Evolutionary conservation across 2,113 vertebrate species (phyloP).

Genomic region (Eulacestoma nigropectus): DNA sequence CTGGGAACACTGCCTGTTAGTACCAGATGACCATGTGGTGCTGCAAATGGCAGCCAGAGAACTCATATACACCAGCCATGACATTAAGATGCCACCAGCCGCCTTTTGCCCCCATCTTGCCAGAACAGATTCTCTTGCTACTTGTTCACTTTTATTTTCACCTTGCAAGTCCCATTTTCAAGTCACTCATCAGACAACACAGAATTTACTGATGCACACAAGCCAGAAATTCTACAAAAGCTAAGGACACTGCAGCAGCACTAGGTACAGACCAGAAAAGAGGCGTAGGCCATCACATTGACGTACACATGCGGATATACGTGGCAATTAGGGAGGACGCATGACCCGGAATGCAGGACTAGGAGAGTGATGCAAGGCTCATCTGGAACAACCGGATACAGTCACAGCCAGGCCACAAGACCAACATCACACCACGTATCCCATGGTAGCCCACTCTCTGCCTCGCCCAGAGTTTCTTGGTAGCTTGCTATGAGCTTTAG

Average conservation of each 20-base stretch:
- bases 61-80: not conserved
- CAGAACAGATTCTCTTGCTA: not conserved
- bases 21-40: not conserved
- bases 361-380: constrained; percentile 39
- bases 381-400: constrained; percentile 29
- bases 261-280: not conserved
- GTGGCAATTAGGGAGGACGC: not conserved
- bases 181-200: constrained; percentile 4
- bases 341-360: constrained; percentile 13
- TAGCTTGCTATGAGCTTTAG: not conserved
- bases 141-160: not conserved
- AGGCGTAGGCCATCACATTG: not conserved
- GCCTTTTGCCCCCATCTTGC: not conserved
- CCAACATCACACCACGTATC: constrained; percentile 37
- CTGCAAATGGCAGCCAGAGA: not conserved
- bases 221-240: constrained; percentile 13
- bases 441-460: constrained; percentile 58
- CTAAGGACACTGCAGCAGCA: not conserved
- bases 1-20: not conserved
- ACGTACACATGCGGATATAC: constrained; percentile 42
- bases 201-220: not conserved
- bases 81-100: not conserved
- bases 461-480: constrained; percentile 8
- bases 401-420: constrained; percentile 57
- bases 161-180: not conserved